Conservation (phyloP, 2,797 vertebrate genomes). For the Hypotaenidia philippensis region DNA sequence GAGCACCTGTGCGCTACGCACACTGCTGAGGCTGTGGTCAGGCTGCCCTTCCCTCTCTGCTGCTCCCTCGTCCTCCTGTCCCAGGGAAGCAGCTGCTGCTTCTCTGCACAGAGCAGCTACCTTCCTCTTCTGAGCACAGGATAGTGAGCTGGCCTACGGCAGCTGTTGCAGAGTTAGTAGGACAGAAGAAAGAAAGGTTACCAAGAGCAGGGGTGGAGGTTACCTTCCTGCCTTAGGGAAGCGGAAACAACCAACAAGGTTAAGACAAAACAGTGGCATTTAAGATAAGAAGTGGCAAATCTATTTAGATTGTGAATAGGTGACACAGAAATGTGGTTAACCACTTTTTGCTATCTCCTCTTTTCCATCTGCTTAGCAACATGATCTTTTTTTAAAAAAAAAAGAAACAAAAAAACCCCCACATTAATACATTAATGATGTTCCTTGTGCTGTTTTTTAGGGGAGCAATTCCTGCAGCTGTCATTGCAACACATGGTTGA, state of each 20-base stretch:
- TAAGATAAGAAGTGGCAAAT: neutral
- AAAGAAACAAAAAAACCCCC: too few relatives aligned
- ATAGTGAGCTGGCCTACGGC: neutral
- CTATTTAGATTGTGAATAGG: neutral
- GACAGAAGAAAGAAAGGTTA: neutral
- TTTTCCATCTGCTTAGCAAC: neutral
- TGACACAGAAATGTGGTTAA: neutral
- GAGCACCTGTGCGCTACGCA: fast-evolving
- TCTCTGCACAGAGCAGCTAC: neutral
- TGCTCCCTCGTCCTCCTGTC: neutral
- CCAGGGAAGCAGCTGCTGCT: neutral
- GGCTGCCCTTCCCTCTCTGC: neutral
- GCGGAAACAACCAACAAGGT: neutral
- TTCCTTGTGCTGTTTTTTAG: neutral
- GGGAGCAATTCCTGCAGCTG: neutral
- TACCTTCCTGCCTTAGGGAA: neutral
- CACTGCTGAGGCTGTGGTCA: fast-evolving
- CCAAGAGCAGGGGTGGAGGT: fast-evolving
- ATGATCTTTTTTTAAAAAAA: neutral
- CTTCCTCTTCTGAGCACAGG: neutral
- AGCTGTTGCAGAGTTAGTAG: neutral
- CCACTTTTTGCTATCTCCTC: neutral
- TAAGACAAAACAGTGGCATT: neutral
- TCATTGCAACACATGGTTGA: neutral
- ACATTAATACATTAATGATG: neutral